Evolutionary conservation across 2,113 vertebrate genomes (phyloP), one percentile per base, ranked within the genome.

Genomic region (Antechinus stuartii): DNA sequence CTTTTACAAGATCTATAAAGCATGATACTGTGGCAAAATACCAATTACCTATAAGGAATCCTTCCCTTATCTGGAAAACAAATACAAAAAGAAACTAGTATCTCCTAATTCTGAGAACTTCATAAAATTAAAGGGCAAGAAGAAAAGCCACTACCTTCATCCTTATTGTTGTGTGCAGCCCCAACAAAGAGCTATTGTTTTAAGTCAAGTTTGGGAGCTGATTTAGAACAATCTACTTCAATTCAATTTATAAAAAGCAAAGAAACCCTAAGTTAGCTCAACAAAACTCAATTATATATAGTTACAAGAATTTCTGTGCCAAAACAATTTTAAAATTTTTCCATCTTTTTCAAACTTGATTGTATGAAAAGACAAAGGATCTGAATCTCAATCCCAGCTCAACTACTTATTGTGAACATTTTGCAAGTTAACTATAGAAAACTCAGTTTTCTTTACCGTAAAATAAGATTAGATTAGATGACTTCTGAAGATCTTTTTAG

Each of bases 111-210:
- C 94, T 50, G 95, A 90, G 95, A 97, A 97, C 61, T 92, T 90
- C 4, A 96, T 84, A 94, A 94, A 46, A 98, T 76, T 89, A 76
- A 25, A 89, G 50, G 93, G 56, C 0, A 52, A n/a, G 90, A 90
- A 91, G 90, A 49, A 93, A 94, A 91, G 93, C 52, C 89, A 49
- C 91, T 94, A 95, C 94, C n/a, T 84, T 84, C 7, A 42, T 23
- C 68, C n/a, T 42, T 23, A 84, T 2, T 61, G 53, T 92, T 96
- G 50, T 10, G 95, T n/a, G 47, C 26, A 93, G 57, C 92, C 90
- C 22, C 76, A 91, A 98, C 90, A 96, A 94, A 97, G 92, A 97
- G 25, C 94, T 95, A 96, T 90, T 97, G 95, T 98, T 98, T 92
- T 92, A 97, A 95, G 42, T 91, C 53, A 1, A 2, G n/a, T 52